These are phyloP conservation scores for Siniperca knerii DNA, from an alignment of 2,113 vertebrate species.

Conservation along the genomic window DNA sequence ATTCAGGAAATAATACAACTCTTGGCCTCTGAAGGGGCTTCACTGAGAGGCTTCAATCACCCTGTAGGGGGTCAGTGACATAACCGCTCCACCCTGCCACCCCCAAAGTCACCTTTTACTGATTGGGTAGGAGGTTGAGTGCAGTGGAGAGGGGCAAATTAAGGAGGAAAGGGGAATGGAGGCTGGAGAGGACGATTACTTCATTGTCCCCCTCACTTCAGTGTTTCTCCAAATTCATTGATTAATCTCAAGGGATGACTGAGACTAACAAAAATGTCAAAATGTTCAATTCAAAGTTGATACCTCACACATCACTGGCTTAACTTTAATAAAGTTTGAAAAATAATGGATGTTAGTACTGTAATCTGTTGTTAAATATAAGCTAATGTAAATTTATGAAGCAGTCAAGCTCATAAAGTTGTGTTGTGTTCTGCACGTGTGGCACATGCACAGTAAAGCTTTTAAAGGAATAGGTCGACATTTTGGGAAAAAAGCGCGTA, in stretches of 20 bases:
- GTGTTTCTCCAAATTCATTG: constrained; percentile 3
- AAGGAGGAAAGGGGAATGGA: constrained; percentile 4
- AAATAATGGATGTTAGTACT: no score
- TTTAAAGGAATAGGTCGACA: no score
- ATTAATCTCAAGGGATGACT: constrained; percentile 21
- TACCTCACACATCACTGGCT: background rate
- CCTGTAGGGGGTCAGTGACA: constrained; percentile 60
- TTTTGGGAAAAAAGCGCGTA: no score
- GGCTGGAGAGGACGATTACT: background rate
- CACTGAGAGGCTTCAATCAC: constrained; percentile 69
- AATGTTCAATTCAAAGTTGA: background rate
- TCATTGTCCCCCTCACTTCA: background rate
- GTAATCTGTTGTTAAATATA: no score
- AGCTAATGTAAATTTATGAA: background rate
- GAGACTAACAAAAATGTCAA: background rate
- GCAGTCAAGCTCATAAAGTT: background rate
- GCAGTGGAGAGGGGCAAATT: background rate
- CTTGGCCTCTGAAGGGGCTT: constrained; percentile 32
- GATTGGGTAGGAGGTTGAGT: constrained; percentile 64
- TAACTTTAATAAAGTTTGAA: no score
- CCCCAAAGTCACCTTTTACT: constrained; percentile 71
- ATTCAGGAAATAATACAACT: constrained; percentile 19
- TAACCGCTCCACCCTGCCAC: constrained; percentile 29
- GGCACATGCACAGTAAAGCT: no score
- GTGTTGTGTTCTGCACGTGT: background rate